phyloP scores from a whole-genome alignment of 2,113 vertebrate species.

The Macaca mulatta region DNA sequence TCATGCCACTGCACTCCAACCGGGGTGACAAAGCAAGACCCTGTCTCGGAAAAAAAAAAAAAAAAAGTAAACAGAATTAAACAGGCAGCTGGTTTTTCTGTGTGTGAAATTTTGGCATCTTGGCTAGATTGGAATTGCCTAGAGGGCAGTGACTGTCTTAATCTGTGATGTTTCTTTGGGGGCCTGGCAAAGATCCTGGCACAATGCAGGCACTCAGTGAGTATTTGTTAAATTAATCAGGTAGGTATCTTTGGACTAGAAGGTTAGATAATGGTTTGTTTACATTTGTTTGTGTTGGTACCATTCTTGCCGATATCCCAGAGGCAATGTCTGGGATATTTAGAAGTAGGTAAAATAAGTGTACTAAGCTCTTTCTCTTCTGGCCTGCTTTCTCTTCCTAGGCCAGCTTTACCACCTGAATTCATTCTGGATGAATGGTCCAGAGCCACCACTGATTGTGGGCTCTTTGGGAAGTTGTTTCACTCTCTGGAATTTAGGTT shows the following conservation, averaged over 20 bases:
- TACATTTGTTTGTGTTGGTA: conserved; percentile 1
- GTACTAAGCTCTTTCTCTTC: conserved; percentile 2
- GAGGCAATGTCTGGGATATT: not conserved
- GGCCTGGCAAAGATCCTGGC: not conserved
- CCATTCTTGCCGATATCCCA: not conserved
- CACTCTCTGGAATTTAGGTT: not conserved
- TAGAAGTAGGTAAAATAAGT: conserved; percentile 13
- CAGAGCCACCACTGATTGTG: not conserved
- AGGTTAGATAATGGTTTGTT: conserved; percentile 38
- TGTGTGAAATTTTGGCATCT: not conserved
- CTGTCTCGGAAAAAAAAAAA: too few relatives aligned
- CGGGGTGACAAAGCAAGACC: too few relatives aligned
- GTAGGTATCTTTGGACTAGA: not conserved
- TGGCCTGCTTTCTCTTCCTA: not conserved
- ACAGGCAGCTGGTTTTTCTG: not conserved
- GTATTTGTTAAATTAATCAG: not conserved
- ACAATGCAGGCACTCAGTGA: not conserved
- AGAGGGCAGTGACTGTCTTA: not conserved
- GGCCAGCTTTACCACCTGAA: not conserved
- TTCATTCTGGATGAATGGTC: not conserved
- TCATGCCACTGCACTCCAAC: too few relatives aligned
- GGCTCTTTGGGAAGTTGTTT: conserved; percentile 2
- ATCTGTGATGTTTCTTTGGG: not conserved
- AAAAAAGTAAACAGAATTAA: not conserved
- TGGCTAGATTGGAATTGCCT: not conserved